These are phyloP conservation scores for Lycia hirtaria DNA, from an alignment of 2,888 invertebrate genomes.

Conservation along the genomic window DNA sequence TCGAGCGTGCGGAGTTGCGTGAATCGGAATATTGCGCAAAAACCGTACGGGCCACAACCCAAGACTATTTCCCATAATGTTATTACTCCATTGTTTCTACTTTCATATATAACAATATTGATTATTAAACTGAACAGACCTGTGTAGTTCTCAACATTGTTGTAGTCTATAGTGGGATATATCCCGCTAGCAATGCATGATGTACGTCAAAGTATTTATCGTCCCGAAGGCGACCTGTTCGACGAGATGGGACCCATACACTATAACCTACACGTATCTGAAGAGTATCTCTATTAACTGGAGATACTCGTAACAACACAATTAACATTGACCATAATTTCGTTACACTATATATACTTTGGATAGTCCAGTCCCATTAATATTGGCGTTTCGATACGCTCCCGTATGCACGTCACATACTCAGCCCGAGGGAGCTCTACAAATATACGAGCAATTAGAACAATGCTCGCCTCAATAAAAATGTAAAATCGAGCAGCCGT, in stretches of 20 bases:
- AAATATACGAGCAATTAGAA: constrained; percentile 59
- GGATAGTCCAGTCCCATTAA: constrained; percentile 50
- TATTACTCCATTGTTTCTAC: constrained; percentile 77
- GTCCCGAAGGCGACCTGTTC: constrained; percentile 39
- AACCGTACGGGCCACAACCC: constrained; percentile 51
- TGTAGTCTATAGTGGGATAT: constrained; percentile 49
- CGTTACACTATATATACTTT: constrained; percentile 51
- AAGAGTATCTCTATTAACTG: constrained; percentile 39
- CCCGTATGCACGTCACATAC: constrained; percentile 46
- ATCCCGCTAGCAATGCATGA: constrained; percentile 61
- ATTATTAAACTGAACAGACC: constrained; percentile 59
- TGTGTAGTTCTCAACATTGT: constrained; percentile 78
- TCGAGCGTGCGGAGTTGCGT: constrained; percentile 30
- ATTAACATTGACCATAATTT: constrained; percentile 60
- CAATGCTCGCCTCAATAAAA: constrained; percentile 59
- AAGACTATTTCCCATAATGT: constrained; percentile 67
- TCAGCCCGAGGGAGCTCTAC: constrained; percentile 48
- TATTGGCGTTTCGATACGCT: constrained; percentile 9
- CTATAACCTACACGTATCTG: constrained; percentile 9
- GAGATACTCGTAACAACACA: constrained; percentile 65
- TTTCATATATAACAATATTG: constrained; percentile 69
- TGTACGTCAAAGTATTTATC: constrained; percentile 25
- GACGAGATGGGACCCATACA: constrained; percentile 34
- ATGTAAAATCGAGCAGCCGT: constrained; percentile 59
- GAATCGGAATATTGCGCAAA: constrained; percentile 49